phyloP scores from a whole-genome alignment of 37 sponge, comb jelly and placozoan genomes.

The Cliona cf. orientalis region DNA sequence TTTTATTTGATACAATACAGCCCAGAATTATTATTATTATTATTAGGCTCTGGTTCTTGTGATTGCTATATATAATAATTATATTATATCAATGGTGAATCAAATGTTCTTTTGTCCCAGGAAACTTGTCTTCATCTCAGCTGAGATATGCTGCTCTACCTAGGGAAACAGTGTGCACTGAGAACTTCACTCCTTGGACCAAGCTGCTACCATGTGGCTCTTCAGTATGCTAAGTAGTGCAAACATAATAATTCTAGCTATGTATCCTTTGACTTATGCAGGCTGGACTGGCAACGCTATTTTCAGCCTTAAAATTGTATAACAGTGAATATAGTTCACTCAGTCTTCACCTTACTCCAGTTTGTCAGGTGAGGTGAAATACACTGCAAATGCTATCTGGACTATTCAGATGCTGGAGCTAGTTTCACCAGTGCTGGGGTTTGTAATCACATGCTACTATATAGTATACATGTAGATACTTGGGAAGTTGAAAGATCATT shows the following conservation, averaged over 20 bases:
- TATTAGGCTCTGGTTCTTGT: too few species aligned
- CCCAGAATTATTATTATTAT: too few species aligned
- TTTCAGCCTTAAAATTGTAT: conserved; percentile 71
- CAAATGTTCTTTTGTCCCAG: too few species aligned
- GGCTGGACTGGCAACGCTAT: conserved; percentile 84
- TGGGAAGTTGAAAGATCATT: too few species aligned
- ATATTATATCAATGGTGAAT: too few species aligned
- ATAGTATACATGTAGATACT: too few species aligned
- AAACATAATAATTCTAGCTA: not conserved
- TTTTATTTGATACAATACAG: too few species aligned
- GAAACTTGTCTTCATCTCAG: conserved; percentile 49
- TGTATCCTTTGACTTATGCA: not conserved
- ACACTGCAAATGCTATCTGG: not conserved
- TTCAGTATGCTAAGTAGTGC: conserved; percentile 41
- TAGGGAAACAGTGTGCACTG: conserved; percentile 95
- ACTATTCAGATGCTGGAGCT: too few species aligned
- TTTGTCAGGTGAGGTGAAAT: conserved; percentile 54
- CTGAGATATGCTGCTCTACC: conserved; percentile 90
- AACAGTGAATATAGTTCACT: conserved; percentile 92
- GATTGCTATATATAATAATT: too few species aligned
- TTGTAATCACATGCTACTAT: too few species aligned
- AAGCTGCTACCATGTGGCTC: conserved; percentile 95
- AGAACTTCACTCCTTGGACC: conserved; percentile 97
- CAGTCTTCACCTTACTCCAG: conserved; percentile 68
- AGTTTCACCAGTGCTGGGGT: too few species aligned